Evolutionary conservation across 1,140 invertebrate genomes (phyloP).

Genomic region (Charaxes varanes): DNA sequence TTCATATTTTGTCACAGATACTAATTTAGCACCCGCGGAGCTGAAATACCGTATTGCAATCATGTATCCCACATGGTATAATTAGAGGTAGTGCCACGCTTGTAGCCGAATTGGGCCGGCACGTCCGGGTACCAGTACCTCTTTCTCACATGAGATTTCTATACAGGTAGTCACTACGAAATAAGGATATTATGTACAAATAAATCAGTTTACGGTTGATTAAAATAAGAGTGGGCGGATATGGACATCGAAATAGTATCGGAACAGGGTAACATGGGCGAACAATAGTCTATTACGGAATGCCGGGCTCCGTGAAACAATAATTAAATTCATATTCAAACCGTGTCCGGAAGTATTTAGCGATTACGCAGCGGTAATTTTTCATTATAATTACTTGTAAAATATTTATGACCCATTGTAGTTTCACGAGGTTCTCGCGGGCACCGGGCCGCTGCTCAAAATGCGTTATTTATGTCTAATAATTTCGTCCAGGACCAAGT

Average conservation of each 20-base stretch:
- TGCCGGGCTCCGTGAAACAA: slow-evolving; percentile 1
- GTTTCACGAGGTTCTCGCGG: slow-evolving; percentile 15
- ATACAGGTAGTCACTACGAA: too few species aligned
- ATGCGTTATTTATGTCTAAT: slow-evolving; percentile 24
- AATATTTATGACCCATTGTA: slow-evolving; percentile 60
- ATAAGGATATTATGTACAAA: too few species aligned
- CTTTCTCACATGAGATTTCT: too few species aligned
- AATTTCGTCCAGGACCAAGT: slow-evolving; percentile 16
- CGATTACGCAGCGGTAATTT: slow-evolving; percentile 33
- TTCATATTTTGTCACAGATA: slow-evolving; percentile 19
- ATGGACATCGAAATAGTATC: neutral
- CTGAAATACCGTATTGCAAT: too few species aligned
- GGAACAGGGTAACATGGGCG: neutral
- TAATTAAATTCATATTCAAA: slow-evolving; percentile 3
- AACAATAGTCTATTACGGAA: slow-evolving; percentile 4
- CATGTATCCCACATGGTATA: too few species aligned
- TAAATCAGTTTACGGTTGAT: too few species aligned
- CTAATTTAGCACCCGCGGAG: neutral
- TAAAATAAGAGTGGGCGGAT: too few species aligned
- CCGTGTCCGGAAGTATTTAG: slow-evolving; percentile 42
- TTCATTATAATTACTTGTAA: slow-evolving; percentile 61
- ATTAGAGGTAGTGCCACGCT: too few species aligned
- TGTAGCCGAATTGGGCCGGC: too few species aligned
- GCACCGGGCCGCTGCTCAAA: slow-evolving; percentile 18
- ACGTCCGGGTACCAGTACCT: too few species aligned